A percentile compares a stretch with the other conserved stretches of the same genome.
Conservation (phyloP, 1,140 invertebrate species). For the Saxidomus purpurata region DNA sequence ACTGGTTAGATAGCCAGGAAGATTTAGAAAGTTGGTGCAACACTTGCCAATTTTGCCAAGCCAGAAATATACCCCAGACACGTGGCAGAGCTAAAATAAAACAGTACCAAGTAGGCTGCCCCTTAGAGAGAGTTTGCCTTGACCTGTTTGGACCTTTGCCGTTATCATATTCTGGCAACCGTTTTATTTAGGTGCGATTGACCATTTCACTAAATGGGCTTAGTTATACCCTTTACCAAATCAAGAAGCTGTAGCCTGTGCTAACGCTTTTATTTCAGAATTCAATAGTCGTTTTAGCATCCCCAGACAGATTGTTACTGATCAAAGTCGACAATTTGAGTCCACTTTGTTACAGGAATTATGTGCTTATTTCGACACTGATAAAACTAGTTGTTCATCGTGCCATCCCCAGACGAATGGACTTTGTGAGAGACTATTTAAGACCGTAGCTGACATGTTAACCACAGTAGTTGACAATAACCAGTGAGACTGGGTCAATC, state of each 20-base stretch:
- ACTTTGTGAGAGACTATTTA: neutral
- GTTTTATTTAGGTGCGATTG: neutral
- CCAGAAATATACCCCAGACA: neutral
- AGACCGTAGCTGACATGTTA: neutral
- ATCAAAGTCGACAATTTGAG: constrained; percentile 20
- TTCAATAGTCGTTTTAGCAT: constrained; percentile 48
- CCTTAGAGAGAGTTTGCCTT: neutral
- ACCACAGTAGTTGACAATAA: neutral
- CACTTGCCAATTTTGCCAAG: neutral
- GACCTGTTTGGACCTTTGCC: constrained; percentile 11
- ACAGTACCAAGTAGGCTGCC: neutral
- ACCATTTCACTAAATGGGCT: constrained; percentile 1
- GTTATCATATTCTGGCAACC: neutral
- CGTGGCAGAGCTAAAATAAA: neutral
- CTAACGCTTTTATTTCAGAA: neutral
- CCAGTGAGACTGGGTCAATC: neutral
- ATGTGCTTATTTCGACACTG: neutral
- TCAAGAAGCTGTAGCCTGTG: neutral
- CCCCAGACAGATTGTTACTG: neutral
- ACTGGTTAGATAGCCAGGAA: neutral
- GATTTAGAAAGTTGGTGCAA: neutral
- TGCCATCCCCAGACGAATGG: neutral
- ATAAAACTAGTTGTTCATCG: neutral
- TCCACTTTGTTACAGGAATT: constrained; percentile 8
- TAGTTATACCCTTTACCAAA: neutral